Conservation (phyloP, 2,797 vertebrate species). For the Myiothlypis coronata region DNA sequence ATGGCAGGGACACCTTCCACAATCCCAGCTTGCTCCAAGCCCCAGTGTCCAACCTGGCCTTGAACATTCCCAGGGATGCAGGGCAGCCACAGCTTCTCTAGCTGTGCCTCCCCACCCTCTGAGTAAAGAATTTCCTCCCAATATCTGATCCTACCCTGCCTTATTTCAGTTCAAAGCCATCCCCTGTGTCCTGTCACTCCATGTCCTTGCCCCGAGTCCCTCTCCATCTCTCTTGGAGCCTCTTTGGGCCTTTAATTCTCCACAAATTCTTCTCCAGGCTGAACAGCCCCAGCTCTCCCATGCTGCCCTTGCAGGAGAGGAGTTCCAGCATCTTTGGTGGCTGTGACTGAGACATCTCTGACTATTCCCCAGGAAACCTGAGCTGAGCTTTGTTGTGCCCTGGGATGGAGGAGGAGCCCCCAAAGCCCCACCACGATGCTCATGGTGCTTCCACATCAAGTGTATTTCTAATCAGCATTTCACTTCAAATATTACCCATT, state of each 20-base stretch:
- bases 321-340: neutral
- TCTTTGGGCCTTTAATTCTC: neutral
- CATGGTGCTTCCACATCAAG: neutral
- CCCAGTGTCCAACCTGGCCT: rapidly evolving
- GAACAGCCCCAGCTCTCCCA: neutral
- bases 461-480: conserved; percentile 29
- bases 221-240: neutral
- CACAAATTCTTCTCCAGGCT: neutral
- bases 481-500: conserved; percentile 44
- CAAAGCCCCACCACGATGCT: neutral
- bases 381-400: neutral
- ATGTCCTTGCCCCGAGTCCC: neutral
- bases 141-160: neutral
- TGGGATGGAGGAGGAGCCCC: neutral
- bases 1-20: neutral
- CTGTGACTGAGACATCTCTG: neutral
- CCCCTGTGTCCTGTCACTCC: neutral
- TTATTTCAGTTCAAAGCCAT: neutral
- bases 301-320: neutral
- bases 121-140: neutral
- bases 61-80: neutral
- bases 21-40: rapidly evolving
- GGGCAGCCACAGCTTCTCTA: neutral
- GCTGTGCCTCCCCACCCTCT: neutral
- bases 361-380: neutral